These are phyloP conservation scores for Melanotaenia parkinsoni DNA, from an alignment of 2,797 vertebrate species.

Conservation along the genomic window DNA sequence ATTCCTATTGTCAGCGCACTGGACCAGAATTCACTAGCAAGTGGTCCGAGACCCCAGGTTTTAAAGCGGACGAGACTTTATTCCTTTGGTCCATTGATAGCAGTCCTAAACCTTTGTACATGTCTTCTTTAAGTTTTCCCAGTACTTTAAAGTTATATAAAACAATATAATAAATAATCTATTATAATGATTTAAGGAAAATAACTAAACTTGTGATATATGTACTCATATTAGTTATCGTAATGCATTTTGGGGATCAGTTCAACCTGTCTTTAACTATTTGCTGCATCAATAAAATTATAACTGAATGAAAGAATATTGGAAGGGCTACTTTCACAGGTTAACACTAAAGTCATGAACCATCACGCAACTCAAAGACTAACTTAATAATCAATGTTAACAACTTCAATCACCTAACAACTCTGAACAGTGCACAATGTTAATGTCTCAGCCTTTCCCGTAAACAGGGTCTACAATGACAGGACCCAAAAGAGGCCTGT, in stretches of 20 bases:
- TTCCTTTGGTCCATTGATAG: too few relatives aligned
- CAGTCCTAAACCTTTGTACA: too few relatives aligned
- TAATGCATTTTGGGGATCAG: background rate
- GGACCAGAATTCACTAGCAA: too few relatives aligned
- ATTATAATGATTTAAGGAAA: too few relatives aligned
- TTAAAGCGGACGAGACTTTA: too few relatives aligned
- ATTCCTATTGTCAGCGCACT: too few relatives aligned
- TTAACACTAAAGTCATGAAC: constrained; percentile 33
- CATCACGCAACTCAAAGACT: constrained; percentile 50
- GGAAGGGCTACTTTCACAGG: constrained; percentile 7
- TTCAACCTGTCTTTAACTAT: background rate
- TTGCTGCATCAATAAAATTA: background rate
- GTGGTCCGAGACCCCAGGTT: too few relatives aligned
- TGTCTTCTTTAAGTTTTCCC: too few relatives aligned
- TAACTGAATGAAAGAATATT: background rate
- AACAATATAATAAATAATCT: too few relatives aligned
- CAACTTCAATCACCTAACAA: constrained; percentile 65
- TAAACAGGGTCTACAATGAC: constrained; percentile 65
- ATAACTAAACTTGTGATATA: background rate
- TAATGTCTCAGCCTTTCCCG: constrained; percentile 59
- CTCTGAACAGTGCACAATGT: constrained; percentile 47
- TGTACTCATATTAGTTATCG: background rate
- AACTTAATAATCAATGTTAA: constrained; percentile 69
- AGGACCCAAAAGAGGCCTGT: constrained; percentile 55
- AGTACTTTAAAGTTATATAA: too few relatives aligned